Evolutionary conservation across 1,140 invertebrate genomes (phyloP), one percentile per base, ranked within the genome.

Genomic region (Himalopsyche phryganea): DNA sequence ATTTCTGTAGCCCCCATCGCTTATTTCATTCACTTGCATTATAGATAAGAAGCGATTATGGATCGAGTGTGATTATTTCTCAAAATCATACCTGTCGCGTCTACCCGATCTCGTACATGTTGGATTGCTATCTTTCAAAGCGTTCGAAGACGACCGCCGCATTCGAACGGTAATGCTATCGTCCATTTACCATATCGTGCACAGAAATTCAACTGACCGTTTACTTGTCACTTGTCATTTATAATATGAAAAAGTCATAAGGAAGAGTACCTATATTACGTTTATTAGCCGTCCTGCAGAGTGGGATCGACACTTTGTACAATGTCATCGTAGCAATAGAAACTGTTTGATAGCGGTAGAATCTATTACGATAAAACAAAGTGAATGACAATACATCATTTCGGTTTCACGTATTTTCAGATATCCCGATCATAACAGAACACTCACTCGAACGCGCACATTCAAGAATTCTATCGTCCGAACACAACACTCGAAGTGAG

Each of bases 1-100:
- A 56, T 56, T 56, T 45, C 53, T 56, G 53, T 48, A 56, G 53
- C 53, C 53, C 53, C 53, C 53, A 49, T 56, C 53, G 53, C 35
- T 56, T 28, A 28, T 15, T 38, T 56, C 53, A 56, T 56, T 49
- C 19, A 48, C 19, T 56, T 56, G 53, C 53, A 56, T 56, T 56
- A 56, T 56, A 56, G 45, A 49, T 36, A 49, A 11, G 35, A 49
- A 19, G 33, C 33, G 18, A 35, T 54, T 28, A 18, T 13, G 19
- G 20, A 49, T 45, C 19, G 32, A 7, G 11, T 32, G 18, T 47
- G 42, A 52, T 52, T 47, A 47, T 46, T 13, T 36, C 53, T 47
- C 53, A 56, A 40, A 56, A 32, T 56, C 53, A 56, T 56, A 32
- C 53, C 53, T 32, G 35, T 14, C 10, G n/a, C 9, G 18, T 40